Evolutionary conservation across 2,888 invertebrate genomes (phyloP), one percentile per base, ranked within the genome.

Genomic region (Morinoia aosen): DNA sequence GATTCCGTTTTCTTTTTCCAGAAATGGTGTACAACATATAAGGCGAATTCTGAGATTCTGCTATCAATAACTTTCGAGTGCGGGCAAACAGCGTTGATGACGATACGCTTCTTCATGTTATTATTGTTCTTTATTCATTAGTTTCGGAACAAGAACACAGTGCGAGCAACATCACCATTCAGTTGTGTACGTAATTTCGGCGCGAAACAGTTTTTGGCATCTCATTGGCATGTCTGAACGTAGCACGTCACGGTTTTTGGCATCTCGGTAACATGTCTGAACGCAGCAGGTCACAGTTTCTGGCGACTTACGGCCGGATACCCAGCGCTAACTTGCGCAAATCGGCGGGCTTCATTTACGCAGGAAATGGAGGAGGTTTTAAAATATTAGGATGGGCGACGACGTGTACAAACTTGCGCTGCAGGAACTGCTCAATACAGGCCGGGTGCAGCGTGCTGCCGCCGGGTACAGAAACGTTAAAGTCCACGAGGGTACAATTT

Each of bases 351-450:
- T 76, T 76, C 76, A 76, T 76, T 76, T 76, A 76, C 76, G 25
- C 76, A 76, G 33, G 76, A 76, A 76, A 76, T 76, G 76, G 76
- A 76, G 76, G 76, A 76, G 76, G 76, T 76, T 76, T 76, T 19
- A 76, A 76, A 76, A 76, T 76, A 76, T 19, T 12, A 16, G 25
- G 33, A 76, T 19, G 76, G 76, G 76, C 76, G 76, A 76, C 25
- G 76, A 19, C 76, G 25, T 76, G 76, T 33, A 76, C 76, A 76
- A 76, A 76, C 76, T 76, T 76, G 76, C 76, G 19, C 76, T 76
- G 2, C 25, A 76, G 76, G 25, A 8, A 76, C 76, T 16, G 76
- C 76, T 33, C 76, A 76, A 76, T 33, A 76, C 25, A 76, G 19
- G 61, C 61, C 12, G 61, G 16, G 61, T 61, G 61, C 19, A 33